Conservation (phyloP, 2,113 vertebrate genomes). For the Panthera uncia region DNA sequence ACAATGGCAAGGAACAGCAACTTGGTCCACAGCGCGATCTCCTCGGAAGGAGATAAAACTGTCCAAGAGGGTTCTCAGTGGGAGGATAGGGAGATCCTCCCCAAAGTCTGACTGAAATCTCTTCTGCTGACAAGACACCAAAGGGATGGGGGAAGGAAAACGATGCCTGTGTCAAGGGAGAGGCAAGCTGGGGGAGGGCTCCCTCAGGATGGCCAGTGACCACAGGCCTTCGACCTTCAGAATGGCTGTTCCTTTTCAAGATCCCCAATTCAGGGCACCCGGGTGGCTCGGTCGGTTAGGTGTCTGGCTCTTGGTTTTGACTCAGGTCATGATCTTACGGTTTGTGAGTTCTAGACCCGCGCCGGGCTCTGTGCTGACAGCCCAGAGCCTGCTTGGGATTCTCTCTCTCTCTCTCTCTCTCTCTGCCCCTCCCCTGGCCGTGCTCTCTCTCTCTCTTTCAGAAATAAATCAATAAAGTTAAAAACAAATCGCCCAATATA, state of each 20-base stretch:
- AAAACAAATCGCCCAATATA: no score
- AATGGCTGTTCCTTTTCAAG: neutral
- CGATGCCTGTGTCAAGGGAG: neutral
- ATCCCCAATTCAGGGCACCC: no score
- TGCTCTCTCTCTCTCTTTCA: no score
- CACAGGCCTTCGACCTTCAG: neutral
- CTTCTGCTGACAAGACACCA: neutral
- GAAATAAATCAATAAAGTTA: no score
- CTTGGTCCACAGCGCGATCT: neutral
- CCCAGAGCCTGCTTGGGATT: no score
- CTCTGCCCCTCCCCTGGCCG: no score
- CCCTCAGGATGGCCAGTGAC: neutral
- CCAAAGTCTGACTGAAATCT: slow-evolving; percentile 10
- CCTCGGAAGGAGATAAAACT: neutral
- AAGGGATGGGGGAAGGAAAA: neutral
- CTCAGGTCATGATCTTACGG: no score
- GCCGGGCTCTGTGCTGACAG: no score
- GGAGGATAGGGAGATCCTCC: neutral
- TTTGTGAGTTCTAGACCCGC: no score
- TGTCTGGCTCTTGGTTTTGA: no score
- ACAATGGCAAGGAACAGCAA: neutral
- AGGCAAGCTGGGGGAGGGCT: neutral
- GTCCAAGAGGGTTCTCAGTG: neutral
- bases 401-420: no score
- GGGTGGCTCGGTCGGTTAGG: no score